Conservation (phyloP, 2,797 vertebrate species). For the Lates japonicus region DNA sequence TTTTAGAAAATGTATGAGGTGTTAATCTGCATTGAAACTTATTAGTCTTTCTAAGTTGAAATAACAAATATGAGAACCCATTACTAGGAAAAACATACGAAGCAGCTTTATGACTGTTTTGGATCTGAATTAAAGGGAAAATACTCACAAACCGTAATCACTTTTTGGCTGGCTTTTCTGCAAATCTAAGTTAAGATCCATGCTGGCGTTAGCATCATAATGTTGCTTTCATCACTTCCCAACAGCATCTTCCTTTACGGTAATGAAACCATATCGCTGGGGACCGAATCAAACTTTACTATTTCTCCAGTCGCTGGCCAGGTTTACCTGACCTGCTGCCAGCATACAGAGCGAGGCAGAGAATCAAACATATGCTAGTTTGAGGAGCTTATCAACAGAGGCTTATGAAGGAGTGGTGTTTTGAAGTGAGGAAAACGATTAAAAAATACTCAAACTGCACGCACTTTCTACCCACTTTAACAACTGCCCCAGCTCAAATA, state of each 20-base stretch:
- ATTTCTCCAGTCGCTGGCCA: slow-evolving; percentile 38
- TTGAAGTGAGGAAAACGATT: slow-evolving; percentile 77
- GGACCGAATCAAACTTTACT: slow-evolving; percentile 67
- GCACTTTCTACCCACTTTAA: slow-evolving; percentile 83
- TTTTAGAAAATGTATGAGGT: not conserved
- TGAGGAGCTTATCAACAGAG: slow-evolving; percentile 78
- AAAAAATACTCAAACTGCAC: slow-evolving; percentile 61
- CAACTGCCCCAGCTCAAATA: slow-evolving; percentile 86
- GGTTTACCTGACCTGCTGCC: slow-evolving; percentile 71
- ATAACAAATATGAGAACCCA: not conserved
- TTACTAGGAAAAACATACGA: not conserved
- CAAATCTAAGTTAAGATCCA: slow-evolving; percentile 25
- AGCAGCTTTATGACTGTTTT: slow-evolving; percentile 13
- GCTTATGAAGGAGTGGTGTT: slow-evolving; percentile 76
- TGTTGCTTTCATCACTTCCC: slow-evolving; percentile 64
- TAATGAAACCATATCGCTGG: slow-evolving; percentile 50
- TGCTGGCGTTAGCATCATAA: slow-evolving; percentile 47
- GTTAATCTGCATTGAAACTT: slow-evolving; percentile 15
- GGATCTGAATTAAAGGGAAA: slow-evolving; percentile 24
- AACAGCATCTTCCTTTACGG: slow-evolving; percentile 51
- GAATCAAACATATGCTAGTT: slow-evolving; percentile 74
- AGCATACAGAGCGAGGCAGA: slow-evolving; percentile 49
- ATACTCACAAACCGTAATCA: slow-evolving; percentile 25
- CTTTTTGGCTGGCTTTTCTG: slow-evolving; percentile 33
- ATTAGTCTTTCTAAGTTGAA: not conserved